Evolutionary conservation across 1,140 invertebrate genomes (phyloP).

Genomic region (Bradysia coprophila): DNA sequence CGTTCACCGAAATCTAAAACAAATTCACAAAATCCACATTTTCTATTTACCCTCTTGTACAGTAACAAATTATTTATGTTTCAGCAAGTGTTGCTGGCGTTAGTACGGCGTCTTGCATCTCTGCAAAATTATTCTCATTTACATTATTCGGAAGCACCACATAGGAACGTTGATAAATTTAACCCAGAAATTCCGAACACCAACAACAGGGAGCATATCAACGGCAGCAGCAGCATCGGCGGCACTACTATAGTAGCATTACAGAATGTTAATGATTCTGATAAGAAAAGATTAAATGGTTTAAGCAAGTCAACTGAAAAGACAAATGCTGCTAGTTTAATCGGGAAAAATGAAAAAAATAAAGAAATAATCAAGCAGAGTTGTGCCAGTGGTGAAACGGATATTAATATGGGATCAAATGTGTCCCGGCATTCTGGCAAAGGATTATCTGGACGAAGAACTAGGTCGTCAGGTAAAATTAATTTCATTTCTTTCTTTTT

Average conservation of each 20-base stretch:
- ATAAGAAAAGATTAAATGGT: background rate
- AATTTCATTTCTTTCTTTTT: too few relatives aligned
- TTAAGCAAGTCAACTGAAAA: too few relatives aligned
- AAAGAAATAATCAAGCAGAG: background rate
- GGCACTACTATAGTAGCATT: too few relatives aligned
- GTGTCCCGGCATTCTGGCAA: constrained; percentile 49
- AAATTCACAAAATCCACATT: too few relatives aligned
- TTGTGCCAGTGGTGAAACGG: background rate
- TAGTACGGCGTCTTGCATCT: background rate
- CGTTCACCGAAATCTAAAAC: too few relatives aligned
- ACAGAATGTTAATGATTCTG: background rate
- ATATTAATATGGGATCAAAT: constrained; percentile 44
- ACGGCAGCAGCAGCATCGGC: too few relatives aligned
- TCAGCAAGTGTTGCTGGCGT: background rate
- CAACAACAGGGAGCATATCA: too few relatives aligned
- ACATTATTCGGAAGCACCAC: too few relatives aligned
- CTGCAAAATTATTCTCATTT: background rate
- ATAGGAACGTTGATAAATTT: background rate
- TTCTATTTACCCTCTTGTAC: too few relatives aligned
- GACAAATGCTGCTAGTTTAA: background rate
- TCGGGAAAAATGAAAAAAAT: background rate
- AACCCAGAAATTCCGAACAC: background rate
- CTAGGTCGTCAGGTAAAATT: constrained; percentile 44
- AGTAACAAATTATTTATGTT: background rate
- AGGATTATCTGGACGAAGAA: constrained; percentile 41